Base-by-base conservation (phyloP, 2,113 vertebrate species). In the Antigone vipio region DNA sequence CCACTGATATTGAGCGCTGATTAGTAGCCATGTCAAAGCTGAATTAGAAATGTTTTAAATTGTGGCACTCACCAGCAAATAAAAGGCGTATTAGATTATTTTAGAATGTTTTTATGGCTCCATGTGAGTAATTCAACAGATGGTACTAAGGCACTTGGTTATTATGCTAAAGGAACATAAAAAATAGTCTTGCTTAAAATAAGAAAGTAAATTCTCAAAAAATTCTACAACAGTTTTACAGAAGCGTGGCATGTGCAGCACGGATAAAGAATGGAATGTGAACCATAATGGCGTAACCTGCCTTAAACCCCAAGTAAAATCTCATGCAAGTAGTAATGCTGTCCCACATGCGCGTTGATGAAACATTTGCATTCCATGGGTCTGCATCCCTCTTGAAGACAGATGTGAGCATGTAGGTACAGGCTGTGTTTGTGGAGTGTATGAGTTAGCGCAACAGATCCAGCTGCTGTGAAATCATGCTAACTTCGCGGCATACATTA, bases 81-180 rank as follows among this genome's bases (percentile, higher is more conserved):
- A 92, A 90, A 96, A 96, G 71, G 42, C 35, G 0, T 77, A 91
- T 92, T 95, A 91, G 87, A 76, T 95, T 87, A 89, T 85, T 88
- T 92, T 56, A 76, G 81, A 89, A 88, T 73, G 71, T 42, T 96
- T 97, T 95, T 79, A 69, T 89, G 84, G 53, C 87, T 95, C 81
- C 19, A 5, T 82, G 76, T 88, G 95, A 95, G 58, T 91, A 96
- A 91, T 88, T 89, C 0, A 3, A 96, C 94, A 95, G 95, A 95
- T 97, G 96, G 96, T 77, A 63, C 84, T 69, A 40, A 96, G 88
- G 75, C 95, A 71, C 78, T 89, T 88, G 63, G 50, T 76, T 96
- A 52, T 45, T 85, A 75, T 55, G 86, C 29, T 47, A 55, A 81
- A 89, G 55, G 71, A 91, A 89, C 82, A 73, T 53, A 71, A 89